Percentiles rank a stretch among this genome's conserved stretches.
phyloP scores from a whole-genome alignment of 2,113 vertebrate genomes.

The Mesitornis unicolor region DNA sequence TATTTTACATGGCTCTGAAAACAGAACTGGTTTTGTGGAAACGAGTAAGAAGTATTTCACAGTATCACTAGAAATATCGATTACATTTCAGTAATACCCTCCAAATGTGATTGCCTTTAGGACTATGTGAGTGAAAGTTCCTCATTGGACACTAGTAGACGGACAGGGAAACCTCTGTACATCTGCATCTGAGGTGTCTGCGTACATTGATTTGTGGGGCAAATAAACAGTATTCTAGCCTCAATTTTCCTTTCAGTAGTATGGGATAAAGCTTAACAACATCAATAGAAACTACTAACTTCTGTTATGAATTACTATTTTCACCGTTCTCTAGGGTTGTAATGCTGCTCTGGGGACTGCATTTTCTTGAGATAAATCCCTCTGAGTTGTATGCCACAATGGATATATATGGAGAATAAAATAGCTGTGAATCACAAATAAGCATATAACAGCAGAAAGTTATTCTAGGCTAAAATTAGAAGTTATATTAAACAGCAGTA shows the following conservation, averaged over 20 bases:
- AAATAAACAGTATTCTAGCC: not conserved
- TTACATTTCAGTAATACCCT: not conserved
- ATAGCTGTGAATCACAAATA: not conserved
- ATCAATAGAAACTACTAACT: not conserved
- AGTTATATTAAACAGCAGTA: not conserved
- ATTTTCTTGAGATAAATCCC: not conserved
- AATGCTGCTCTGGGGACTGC: not conserved
- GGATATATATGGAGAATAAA: not conserved
- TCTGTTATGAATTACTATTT: not conserved
- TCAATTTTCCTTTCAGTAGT: not conserved
- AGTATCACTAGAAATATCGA: not conserved
- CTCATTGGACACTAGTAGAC: not conserved
- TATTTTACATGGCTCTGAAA: not conserved
- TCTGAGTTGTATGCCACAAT: not conserved
- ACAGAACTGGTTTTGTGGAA: not conserved
- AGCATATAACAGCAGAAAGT: not conserved
- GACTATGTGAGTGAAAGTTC: not conserved
- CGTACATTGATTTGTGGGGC: not conserved
- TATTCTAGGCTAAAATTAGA: not conserved
- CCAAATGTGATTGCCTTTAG: not conserved
- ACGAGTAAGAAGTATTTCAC: not conserved
- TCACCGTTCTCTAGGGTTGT: not conserved
- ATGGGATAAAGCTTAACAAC: not conserved
- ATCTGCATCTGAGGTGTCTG: not conserved
- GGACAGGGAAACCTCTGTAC: not conserved